Conservation (phyloP, 2,888 invertebrate species). For the Neocrepidodera transversa region DNA sequence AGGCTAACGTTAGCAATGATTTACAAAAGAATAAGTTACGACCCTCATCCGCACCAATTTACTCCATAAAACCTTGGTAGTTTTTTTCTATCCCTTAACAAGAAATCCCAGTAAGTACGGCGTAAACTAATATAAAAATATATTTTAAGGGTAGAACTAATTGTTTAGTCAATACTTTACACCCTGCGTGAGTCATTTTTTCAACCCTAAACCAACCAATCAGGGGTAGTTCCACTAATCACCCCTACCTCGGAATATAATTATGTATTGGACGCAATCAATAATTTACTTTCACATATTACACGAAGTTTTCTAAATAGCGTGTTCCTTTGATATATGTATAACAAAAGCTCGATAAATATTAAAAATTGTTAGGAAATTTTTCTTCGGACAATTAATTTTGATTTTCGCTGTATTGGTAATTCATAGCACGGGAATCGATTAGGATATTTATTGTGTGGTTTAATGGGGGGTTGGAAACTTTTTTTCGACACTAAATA, state of each 20-base stretch:
- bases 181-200: conserved; percentile 64
- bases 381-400: conserved; percentile 32
- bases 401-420: conserved; percentile 14
- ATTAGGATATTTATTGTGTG: conserved; percentile 12
- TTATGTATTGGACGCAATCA: conserved; percentile 62
- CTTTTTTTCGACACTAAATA: too few relatives aligned
- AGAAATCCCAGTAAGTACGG: conserved; percentile 43
- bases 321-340: conserved; percentile 37
- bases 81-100: conserved; percentile 36
- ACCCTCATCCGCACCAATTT: conserved; percentile 33
- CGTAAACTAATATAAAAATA: conserved; percentile 56
- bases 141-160: conserved; percentile 61
- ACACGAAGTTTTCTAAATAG: conserved; percentile 44
- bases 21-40: conserved; percentile 8
- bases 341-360: conserved; percentile 37
- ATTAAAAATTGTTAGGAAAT: conserved; percentile 33
- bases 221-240: conserved; percentile 60
- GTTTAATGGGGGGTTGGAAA: too few relatives aligned
- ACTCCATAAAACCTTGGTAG: conserved; percentile 25
- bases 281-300: conserved; percentile 59
- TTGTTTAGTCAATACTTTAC: conserved; percentile 64
- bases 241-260: conserved; percentile 60
- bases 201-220: conserved; percentile 62
- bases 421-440: conserved; percentile 13
- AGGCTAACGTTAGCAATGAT: too few relatives aligned